Evolutionary conservation across 2,113 vertebrate species (phyloP).

Genomic region (Prionailurus viverrinus): DNA sequence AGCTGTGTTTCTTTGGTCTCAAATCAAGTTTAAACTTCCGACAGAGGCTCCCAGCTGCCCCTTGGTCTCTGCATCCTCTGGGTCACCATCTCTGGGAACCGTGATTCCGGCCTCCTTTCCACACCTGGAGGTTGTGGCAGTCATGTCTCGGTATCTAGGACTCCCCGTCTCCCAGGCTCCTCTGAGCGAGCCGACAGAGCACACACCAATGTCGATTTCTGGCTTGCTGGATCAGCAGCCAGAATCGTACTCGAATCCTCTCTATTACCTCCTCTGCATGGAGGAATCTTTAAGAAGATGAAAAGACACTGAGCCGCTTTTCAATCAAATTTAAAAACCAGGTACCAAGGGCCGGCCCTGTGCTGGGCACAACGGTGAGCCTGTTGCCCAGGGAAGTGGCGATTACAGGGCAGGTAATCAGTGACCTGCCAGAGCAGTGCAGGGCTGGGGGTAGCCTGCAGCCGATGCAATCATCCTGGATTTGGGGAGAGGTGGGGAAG

Average conservation of each 20-base stretch:
- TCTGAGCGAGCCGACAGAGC: neutral
- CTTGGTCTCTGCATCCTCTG: neutral
- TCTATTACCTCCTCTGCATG: neutral
- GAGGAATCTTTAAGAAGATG: conserved; percentile 23
- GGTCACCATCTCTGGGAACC: neutral
- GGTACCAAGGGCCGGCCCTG: too few relatives aligned
- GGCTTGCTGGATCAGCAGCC: neutral
- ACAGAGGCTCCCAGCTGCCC: neutral
- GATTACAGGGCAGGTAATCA: neutral
- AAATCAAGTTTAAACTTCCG: neutral
- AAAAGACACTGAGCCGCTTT: conserved; percentile 33
- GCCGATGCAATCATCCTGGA: too few relatives aligned
- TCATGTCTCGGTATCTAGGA: neutral
- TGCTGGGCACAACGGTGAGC: neutral
- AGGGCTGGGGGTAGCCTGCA: neutral
- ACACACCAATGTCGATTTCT: neutral
- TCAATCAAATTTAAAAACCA: neutral
- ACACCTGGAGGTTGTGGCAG: neutral
- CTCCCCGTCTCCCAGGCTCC: neutral
- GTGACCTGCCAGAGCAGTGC: neutral
- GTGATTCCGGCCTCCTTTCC: neutral
- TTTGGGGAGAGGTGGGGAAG: neutral
- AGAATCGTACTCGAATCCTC: neutral
- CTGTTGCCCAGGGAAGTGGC: neutral
- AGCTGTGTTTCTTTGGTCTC: neutral